Conservation (phyloP, 2,888 invertebrate genomes). For the Chydorus sphaericus region DNA sequence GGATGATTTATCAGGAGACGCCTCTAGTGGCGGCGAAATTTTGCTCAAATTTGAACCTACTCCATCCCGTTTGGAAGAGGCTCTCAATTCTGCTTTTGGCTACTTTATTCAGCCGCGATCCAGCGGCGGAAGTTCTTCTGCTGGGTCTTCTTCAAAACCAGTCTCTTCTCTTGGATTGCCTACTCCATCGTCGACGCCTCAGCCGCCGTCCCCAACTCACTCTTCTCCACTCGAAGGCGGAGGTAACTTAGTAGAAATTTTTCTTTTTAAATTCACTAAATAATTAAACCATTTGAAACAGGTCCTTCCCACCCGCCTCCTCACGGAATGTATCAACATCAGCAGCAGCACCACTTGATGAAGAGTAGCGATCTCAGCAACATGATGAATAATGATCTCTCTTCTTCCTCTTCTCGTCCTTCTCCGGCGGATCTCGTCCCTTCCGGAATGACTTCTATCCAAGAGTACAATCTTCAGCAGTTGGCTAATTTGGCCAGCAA, state of each 20-base stretch:
- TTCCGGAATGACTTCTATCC: conserved; percentile 40
- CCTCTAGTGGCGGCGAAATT: no score
- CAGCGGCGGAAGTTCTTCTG: conserved; percentile 48
- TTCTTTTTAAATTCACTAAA: no score
- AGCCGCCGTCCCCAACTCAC: conserved; percentile 44
- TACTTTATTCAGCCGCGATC: conserved; percentile 35
- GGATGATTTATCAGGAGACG: no score
- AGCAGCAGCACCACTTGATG: no score
- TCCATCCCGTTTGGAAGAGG: conserved; percentile 56
- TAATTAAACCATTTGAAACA: no score
- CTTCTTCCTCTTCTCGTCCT: conserved; percentile 34
- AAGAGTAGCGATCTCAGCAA: no score
- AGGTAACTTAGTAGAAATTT: no score
- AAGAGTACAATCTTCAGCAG: conserved; percentile 73
- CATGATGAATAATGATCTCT: conserved; percentile 11
- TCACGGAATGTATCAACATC: no score
- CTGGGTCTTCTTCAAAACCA: conserved; percentile 33
- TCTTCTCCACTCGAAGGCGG: conserved; percentile 12
- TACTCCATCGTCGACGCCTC: conserved; percentile 47
- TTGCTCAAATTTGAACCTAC: conserved; percentile 70
- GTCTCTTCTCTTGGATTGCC: conserved; percentile 26
- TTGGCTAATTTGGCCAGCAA: conserved; percentile 60
- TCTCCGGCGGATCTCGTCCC: background rate
- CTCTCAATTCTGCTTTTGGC: conserved; percentile 37
- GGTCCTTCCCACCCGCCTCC: background rate